phyloP scores from a whole-genome alignment of 2,888 invertebrate species.

The Arctia plantaginis region DNA sequence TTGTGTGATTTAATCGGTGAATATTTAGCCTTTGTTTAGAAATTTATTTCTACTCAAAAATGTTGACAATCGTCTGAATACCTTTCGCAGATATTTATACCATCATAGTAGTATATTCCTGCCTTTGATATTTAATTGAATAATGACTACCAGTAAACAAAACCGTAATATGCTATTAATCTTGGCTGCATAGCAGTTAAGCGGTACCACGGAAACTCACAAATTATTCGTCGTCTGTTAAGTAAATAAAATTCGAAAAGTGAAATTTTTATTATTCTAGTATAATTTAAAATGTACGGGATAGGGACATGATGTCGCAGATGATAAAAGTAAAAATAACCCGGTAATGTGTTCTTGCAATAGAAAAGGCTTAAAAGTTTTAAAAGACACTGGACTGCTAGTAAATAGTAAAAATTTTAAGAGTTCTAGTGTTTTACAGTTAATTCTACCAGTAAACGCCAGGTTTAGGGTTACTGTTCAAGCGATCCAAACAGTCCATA shows the following conservation, averaged over 20 bases:
- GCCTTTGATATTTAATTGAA: conserved; percentile 66
- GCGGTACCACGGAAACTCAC: conserved; percentile 25
- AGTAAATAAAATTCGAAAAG: neutral
- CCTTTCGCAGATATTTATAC: neutral
- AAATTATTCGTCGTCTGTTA: neutral
- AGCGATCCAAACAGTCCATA: neutral
- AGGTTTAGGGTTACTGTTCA: neutral
- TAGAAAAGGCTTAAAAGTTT: neutral
- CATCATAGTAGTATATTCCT: conserved; percentile 41
- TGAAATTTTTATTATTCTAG: neutral
- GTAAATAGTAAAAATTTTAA: neutral
- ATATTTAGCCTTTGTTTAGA: too few relatives aligned
- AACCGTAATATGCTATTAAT: conserved; percentile 69
- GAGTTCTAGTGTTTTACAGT: neutral
- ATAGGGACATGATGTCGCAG: neutral
- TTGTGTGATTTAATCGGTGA: neutral
- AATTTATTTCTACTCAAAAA: too few relatives aligned
- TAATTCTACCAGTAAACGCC: neutral
- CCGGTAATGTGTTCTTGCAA: neutral
- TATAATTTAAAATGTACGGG: neutral
- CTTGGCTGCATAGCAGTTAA: conserved; percentile 41
- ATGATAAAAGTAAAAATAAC: neutral
- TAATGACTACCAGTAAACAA: conserved; percentile 69
- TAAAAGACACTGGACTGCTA: neutral
- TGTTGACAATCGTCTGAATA: too few relatives aligned